These are phyloP conservation scores for Trochalopteron elliotii DNA, from an alignment of 2,113 vertebrate genomes.

Conservation along the genomic window DNA sequence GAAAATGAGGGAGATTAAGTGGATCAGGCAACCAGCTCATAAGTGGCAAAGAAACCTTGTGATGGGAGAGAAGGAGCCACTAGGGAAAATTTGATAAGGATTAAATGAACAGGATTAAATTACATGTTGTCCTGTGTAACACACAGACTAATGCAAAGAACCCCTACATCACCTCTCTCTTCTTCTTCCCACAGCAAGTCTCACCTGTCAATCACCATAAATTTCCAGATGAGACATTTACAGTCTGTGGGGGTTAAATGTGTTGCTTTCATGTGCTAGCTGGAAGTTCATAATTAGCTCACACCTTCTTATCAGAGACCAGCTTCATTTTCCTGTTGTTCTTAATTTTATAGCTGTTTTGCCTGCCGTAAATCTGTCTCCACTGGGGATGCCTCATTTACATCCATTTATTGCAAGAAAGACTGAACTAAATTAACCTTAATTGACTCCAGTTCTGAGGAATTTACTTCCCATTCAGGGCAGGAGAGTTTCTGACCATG, in stretches of 20 bases:
- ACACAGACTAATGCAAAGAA: neutral
- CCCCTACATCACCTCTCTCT: neutral
- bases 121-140: neutral
- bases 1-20: constrained; percentile 25
- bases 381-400: constrained; percentile 29
- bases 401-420: constrained; percentile 48
- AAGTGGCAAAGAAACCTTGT: neutral
- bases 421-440: constrained; percentile 36
- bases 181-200: neutral
- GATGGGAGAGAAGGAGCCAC: neutral
- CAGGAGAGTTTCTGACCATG: neutral
- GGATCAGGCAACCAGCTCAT: neutral
- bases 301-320: constrained; percentile 57
- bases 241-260: neutral
- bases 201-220: constrained; percentile 54
- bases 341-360: constrained; percentile 49
- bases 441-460: constrained; percentile 40
- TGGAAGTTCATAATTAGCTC: constrained; percentile 48
- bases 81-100: neutral
- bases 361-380: constrained; percentile 52
- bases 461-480: neutral
- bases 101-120: neutral
- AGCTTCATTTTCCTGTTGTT: constrained; percentile 52
- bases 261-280: constrained; percentile 14
- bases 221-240: constrained; percentile 30